Conservation (phyloP, 2,113 vertebrate genomes). For the Chaetops frenatus region DNA sequence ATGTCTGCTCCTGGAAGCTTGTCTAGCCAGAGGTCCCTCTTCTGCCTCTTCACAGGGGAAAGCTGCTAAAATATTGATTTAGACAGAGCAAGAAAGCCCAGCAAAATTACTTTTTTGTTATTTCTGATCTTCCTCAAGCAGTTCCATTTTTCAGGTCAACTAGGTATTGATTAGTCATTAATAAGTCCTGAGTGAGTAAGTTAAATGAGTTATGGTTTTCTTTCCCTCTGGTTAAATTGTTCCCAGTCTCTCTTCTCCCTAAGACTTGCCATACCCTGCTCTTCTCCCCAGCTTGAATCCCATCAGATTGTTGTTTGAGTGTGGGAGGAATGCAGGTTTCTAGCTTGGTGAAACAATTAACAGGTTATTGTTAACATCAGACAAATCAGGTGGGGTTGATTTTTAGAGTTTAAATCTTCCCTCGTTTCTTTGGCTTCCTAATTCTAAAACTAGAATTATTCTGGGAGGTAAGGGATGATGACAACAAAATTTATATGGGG, state of each 20-base stretch:
- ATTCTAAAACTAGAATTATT: not conserved
- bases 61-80: not conserved
- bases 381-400: not conserved
- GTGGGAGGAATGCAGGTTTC: not conserved
- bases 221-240: not conserved
- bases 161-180: not conserved
- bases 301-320: too few species aligned
- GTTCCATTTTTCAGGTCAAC: not conserved
- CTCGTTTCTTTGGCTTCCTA: not conserved
- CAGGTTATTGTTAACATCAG: not conserved
- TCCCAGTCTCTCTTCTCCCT: not conserved
- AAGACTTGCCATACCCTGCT: not conserved
- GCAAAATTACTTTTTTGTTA: not conserved
- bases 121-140: not conserved
- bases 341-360: not conserved
- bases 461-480: not conserved
- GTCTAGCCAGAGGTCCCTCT: not conserved
- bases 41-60: not conserved
- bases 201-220: not conserved
- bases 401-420: not conserved
- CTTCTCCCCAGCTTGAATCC: not conserved
- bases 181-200: not conserved
- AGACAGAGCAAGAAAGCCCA: not conserved
- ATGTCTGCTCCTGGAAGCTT: not conserved
- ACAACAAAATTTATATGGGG: not conserved